Evolutionary conservation across 2,797 vertebrate species (phyloP), one percentile per base, ranked within the genome.

Genomic region (Galago senegalensis): DNA sequence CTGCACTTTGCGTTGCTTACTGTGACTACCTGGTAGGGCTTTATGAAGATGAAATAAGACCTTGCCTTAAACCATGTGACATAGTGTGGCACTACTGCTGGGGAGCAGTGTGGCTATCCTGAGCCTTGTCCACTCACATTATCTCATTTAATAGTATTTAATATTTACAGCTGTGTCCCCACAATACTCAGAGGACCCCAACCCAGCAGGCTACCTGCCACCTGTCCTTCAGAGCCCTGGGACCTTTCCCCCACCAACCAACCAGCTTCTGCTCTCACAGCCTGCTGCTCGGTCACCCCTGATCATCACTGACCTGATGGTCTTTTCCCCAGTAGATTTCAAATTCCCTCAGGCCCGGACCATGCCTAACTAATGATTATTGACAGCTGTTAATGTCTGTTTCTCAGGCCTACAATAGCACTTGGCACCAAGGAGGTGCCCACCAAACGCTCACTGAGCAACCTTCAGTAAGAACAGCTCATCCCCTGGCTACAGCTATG

Each of bases 61-160:
- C 0, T 2, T 6, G 23, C n/a, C 75, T 20, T 34, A 27, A 58
- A 16, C 58, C 58, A 21, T 0, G 0, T 13, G 3, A n/a, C 61
- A 0, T 0, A 1, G 37, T 0, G 0, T 17, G 0, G 61, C n/a
- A 5, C 37, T 37, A 2, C 17, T 20, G 10, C 23, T 1, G 0
- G 34, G 31, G 46, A 23, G n/a, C 5, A 0, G 0, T 1, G 40
- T 56, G 18, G 18, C 87, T 23, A 21, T 49, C 18, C 60, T 11
- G 46, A 21, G 56, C 23, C 75, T 13, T 0, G 4, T 0, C 0
- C 9, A 2, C 1, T 31, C 56, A 34, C 6, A 9, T 2, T 0
- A 6, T 11, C n/a, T 56, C 46, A 1, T 2, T 1, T 67, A 67
- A n/a, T 9, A 67, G 17, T 67, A 67, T 67, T n/a, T 67, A 34